These are phyloP conservation scores for Natrix natrix DNA, from an alignment of 2,797 vertebrate species.

Conservation along the genomic window DNA sequence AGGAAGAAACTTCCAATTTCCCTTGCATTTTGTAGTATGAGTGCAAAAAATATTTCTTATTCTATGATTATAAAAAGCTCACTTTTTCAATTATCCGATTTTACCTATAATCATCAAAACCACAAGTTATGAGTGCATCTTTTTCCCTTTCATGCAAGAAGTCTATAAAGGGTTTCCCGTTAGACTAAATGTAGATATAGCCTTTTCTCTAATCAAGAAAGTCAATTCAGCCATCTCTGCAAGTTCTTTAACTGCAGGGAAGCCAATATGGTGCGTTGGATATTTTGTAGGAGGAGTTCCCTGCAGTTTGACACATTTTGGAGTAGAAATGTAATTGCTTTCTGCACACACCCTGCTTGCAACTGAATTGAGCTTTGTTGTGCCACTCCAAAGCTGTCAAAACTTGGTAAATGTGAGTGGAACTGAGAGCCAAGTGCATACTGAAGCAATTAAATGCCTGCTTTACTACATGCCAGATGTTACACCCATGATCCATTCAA, in stretches of 20 bases:
- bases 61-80: neutral
- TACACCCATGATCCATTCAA: conserved; percentile 3
- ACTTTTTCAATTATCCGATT: neutral
- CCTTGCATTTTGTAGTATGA: neutral
- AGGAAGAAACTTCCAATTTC: neutral
- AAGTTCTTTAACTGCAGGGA: neutral
- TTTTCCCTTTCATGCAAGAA: neutral
- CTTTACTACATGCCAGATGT: conserved; percentile 6
- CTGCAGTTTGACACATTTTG: neutral
- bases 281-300: neutral
- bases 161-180: neutral
- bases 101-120: neutral
- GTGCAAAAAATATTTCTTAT: neutral
- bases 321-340: neutral
- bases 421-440: neutral
- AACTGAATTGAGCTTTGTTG: conserved; percentile 23
- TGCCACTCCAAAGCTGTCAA: conserved; percentile 6
- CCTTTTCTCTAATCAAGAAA: neutral
- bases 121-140: neutral
- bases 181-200: neutral
- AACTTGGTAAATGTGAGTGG: conserved; percentile 5
- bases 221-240: neutral
- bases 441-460: conserved; percentile 20
- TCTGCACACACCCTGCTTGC: neutral
- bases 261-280: neutral